Percentiles rank a stretch among this genome's conserved stretches.
These are phyloP conservation scores for Hipparchia sbordonii DNA, from an alignment of 2,888 invertebrate species.

Conservation along the genomic window DNA sequence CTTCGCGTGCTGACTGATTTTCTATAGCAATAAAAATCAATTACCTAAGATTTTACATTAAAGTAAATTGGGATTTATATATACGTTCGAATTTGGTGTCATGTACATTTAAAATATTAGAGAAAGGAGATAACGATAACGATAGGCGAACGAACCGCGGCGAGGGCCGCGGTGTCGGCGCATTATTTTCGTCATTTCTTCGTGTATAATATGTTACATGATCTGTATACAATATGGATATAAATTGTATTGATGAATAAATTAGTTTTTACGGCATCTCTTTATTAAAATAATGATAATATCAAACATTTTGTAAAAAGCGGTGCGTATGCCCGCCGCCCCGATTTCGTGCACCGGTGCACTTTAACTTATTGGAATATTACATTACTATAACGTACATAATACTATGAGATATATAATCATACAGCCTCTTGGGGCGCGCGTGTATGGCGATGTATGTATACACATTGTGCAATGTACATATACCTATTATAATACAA, in stretches of 20 bases:
- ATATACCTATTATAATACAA: constrained; percentile 88
- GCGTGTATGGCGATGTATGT: constrained; percentile 87
- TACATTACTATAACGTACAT: constrained; percentile 83
- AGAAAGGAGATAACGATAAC: constrained; percentile 80
- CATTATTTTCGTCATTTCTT: constrained; percentile 83
- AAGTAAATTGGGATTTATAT: constrained; percentile 83
- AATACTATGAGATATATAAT: constrained; percentile 83
- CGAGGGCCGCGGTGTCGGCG: constrained; percentile 71
- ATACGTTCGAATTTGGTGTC: constrained; percentile 84
- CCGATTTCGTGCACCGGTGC: constrained; percentile 83
- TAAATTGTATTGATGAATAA: constrained; percentile 82
- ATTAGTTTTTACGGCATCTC: constrained; percentile 83
- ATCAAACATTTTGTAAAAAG: constrained; percentile 82
- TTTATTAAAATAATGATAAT: constrained; percentile 83
- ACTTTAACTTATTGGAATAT: constrained; percentile 84
- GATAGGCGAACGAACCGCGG: constrained; percentile 78
- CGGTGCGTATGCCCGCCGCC: constrained; percentile 79
- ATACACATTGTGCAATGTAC: constrained; percentile 88
- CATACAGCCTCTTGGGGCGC: constrained; percentile 84
- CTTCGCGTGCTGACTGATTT: constrained; percentile 85
- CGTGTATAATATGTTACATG: constrained; percentile 86
- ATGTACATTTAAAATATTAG: constrained; percentile 83
- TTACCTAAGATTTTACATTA: constrained; percentile 84
- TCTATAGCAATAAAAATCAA: constrained; percentile 85
- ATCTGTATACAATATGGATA: constrained; percentile 84